Base-by-base conservation (phyloP, 2,797 vertebrate species). In the Phataginus tetradactyla region DNA sequence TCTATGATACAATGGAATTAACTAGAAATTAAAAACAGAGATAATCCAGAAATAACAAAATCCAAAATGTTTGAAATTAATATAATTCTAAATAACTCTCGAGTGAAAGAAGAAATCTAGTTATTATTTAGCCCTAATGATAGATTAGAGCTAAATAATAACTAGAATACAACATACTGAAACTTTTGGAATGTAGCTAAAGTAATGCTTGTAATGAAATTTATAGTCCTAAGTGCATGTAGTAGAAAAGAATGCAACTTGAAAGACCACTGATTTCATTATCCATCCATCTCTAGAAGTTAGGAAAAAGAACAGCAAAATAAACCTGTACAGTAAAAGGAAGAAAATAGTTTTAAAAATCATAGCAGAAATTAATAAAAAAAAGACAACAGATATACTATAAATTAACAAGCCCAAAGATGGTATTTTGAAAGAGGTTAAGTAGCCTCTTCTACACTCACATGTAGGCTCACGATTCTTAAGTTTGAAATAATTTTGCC, bases 401-500 rank as follows among this genome's bases (percentile, higher is more conserved):
- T 51, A 88, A 34, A 75, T 53, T 63, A 57, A 89, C 2, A 68
- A 68, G 8, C 5, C 20, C 32, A 79, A 68, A 61, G 34, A 39
- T 15, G 7, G 13, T 45, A 49, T 72, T 96, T 80, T 90, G 3
- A 61, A 51, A 90, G 94, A 34, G 4, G 25, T 18, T 75, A 57
- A 55, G 17, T 79, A 66, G 7, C 53, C 23, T 57, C 29, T 85
- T 61, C 71, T 11, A 57, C 12, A n/a, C 23, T 51, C 3, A 34
- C 11, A 69, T 32, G 23, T 75, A 71, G 11, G 13, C 32, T 49
- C 32, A 61, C 77, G 59, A 79, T 51, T 95, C 20, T n/a, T 77
- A 95, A 86, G 25, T 63, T 55, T 72, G 29, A 57, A 81, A 79
- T 93, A 18, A 90, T 94, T 95, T 90, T 94, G 12, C 10, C 37